These are phyloP conservation scores for Myrmecophaga tridactyla DNA, from an alignment of 2,113 vertebrate species.

Conservation along the genomic window DNA sequence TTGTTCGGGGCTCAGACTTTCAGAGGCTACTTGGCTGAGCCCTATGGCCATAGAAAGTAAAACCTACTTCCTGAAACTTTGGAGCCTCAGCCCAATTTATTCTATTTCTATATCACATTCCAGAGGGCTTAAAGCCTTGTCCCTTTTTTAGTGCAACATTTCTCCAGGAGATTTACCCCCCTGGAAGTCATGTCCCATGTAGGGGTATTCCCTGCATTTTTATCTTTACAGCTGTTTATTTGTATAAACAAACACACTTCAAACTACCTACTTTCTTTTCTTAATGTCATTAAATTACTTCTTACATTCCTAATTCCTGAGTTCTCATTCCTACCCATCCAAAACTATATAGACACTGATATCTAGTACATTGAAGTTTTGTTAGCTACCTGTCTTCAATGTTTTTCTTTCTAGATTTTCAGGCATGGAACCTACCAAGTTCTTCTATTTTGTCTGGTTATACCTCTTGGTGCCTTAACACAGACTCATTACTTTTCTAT, in stretches of 20 bases:
- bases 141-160: too few relatives aligned
- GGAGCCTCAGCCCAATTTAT: too few relatives aligned
- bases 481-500: neutral
- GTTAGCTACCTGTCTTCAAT: neutral
- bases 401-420: neutral
- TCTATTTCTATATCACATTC: too few relatives aligned
- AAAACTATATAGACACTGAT: neutral
- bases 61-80: too few relatives aligned
- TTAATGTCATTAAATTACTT: neutral
- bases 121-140: too few relatives aligned
- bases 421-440: neutral
- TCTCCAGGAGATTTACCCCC: too few relatives aligned
- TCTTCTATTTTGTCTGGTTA: neutral
- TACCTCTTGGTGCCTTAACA: neutral
- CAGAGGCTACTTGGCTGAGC: too few relatives aligned
- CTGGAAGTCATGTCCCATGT: too few relatives aligned
- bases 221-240: neutral
- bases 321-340: neutral
- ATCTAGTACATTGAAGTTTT: neutral
- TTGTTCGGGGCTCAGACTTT: too few relatives aligned
- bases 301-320: neutral
- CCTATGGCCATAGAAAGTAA: too few relatives aligned
- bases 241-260: neutral
- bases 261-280: neutral
- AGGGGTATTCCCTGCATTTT: neutral